Percentiles rank a stretch among this genome's conserved stretches.
Conservation (phyloP, 2,113 vertebrate genomes). For the Dermatemys mawii region DNA sequence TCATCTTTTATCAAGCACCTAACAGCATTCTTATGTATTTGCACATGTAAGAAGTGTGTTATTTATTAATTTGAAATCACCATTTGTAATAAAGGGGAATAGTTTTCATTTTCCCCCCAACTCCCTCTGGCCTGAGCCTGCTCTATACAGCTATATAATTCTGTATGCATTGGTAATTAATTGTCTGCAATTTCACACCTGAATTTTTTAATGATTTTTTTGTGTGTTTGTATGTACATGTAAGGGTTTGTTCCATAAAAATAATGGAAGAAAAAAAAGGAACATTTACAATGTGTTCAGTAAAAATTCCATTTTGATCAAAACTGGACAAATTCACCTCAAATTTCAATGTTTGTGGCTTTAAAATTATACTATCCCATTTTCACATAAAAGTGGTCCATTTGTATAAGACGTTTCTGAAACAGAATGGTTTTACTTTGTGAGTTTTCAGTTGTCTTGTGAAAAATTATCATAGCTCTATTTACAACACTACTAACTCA, state of each 20-base stretch:
- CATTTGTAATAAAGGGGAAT: background rate
- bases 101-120: background rate
- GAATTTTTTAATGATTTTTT: background rate
- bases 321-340: background rate
- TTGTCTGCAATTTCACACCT: background rate
- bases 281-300: background rate
- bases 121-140: background rate
- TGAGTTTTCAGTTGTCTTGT: background rate
- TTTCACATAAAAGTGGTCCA: background rate
- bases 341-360: rapidly evolving
- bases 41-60: background rate
- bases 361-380: background rate
- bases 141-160: background rate
- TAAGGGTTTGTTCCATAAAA: background rate
- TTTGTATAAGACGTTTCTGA: background rate
- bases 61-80: background rate
- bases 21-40: background rate
- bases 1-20: rapidly evolving
- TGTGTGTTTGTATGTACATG: background rate
- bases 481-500: background rate
- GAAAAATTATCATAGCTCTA: rapidly evolving
- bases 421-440: background rate
- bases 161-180: background rate
- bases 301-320: background rate
- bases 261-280: background rate